Conservation (phyloP, 2,888 invertebrate genomes). For the Limenitis camilla region DNA sequence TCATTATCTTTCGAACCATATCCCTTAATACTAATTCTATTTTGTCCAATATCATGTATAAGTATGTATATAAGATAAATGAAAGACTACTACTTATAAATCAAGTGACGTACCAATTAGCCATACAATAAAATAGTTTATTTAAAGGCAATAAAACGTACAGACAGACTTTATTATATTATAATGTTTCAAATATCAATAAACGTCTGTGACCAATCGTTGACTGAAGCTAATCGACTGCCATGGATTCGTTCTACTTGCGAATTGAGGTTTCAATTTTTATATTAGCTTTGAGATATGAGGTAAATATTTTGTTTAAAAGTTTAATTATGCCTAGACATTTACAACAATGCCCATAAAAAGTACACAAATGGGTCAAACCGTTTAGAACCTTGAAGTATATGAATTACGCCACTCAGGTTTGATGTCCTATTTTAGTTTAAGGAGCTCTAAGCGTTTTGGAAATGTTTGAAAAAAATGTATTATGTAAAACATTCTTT, state of each 20-base stretch:
- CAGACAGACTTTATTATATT: not conserved
- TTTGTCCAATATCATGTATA: no score
- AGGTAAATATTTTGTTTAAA: no score
- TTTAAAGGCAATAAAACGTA: not conserved
- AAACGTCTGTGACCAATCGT: not conserved
- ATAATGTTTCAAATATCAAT: not conserved
- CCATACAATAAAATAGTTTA: not conserved
- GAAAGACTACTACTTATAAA: not conserved
- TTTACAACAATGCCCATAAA: no score
- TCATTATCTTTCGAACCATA: no score
- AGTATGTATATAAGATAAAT: not conserved
- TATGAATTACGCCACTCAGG: no score
- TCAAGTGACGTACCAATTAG: not conserved
- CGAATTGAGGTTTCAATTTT: not conserved
- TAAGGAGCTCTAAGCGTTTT: no score
- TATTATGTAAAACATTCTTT: no score
- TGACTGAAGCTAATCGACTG: constrained; percentile 5
- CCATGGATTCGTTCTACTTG: constrained; percentile 2
- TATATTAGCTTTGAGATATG: not conserved
- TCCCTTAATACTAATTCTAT: no score
- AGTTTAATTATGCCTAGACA: no score
- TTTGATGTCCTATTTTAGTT: no score
- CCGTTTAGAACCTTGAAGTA: no score
- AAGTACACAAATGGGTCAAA: not conserved
- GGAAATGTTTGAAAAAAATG: no score